These are phyloP conservation scores for Tichodroma muraria DNA, from an alignment of 2,113 vertebrate species.

Conservation along the genomic window DNA sequence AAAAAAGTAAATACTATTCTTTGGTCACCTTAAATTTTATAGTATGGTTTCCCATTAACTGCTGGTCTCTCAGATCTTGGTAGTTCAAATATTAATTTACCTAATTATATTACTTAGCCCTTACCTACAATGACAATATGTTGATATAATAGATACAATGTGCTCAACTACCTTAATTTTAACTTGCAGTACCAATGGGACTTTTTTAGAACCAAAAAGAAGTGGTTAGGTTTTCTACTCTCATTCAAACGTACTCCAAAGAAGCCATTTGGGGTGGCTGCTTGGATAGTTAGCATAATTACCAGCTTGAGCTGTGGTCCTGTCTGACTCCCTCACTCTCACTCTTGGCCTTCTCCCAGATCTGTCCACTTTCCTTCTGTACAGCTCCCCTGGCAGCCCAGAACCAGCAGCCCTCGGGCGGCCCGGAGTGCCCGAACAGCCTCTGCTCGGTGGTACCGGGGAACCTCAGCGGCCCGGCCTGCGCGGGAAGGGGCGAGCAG, in stretches of 20 bases:
- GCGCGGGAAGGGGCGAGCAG: rapidly evolving
- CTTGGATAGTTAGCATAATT: not conserved
- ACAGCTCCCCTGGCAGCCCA: not conserved
- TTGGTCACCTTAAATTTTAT: not conserved
- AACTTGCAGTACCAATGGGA: not conserved
- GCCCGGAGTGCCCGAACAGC: not conserved
- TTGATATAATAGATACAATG: not conserved
- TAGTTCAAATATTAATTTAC: not conserved
- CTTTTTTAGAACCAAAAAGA: not conserved
- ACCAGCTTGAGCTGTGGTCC: not conserved
- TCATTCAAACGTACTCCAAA: not conserved
- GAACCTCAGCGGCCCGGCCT: not conserved
- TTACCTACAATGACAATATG: not conserved
- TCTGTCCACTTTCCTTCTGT: not conserved
- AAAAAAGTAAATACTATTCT: not conserved
- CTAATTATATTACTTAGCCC: not conserved
- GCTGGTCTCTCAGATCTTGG: not conserved
- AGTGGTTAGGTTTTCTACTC: not conserved
- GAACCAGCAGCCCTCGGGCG: not conserved
- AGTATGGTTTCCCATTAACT: not conserved
- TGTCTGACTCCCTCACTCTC: not conserved
- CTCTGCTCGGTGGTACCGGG: rapidly evolving
- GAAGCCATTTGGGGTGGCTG: not conserved
- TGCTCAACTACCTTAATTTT: not conserved
- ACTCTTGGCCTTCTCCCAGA: not conserved